Base-by-base conservation (phyloP, 2,888 invertebrate genomes). In the Meteorus colon region DNA sequence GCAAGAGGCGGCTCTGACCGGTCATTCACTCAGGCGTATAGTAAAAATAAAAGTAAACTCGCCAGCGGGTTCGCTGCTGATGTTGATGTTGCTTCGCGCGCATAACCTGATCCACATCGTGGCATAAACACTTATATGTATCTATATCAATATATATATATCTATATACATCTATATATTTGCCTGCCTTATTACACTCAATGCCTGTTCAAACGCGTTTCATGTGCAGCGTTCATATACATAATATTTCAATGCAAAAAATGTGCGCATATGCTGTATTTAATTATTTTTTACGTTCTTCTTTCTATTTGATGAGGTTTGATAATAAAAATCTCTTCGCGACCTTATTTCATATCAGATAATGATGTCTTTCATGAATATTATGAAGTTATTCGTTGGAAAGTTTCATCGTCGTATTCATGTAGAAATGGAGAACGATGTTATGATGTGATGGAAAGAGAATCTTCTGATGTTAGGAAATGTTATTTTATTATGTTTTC, bases 1-100 rank as follows among this genome's bases (percentile, higher is more conserved):
- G 85, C 82, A 84, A 85, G 84, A 86, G 88, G 86, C 84, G 85
- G 86, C 82, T 84, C 83, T 86, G 84, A 86, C 86, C 86, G 85
- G 86, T 86, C 86, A 85, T 86, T 86, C 86, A 86, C 86, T 86
- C 82, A 83, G 78, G 78, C 81, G 77, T 78, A 78, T 76, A 78
- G 76, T 81, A 84, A 86, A 85, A 85, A 86, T 41, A 86, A 81
- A 80, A 76, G 14, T 14, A 48, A 14, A n/a, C 48, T 48, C 48
- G 78, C 80, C 81, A 73, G 74, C 60, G 69, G 65, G 73, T 48
- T 48, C 16, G 48, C 59, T 60, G 19, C 59, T 60, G 59, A 60
- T 66, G 65, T 31, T 51, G 55, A 31, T 45, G 48, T 48, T 48
- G 48, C 4, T 48, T 70, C 70, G 59, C 70, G 70, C 70, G 55